Evolutionary conservation across 2,888 invertebrate species (phyloP).

Genomic region (Chalcis sispes): DNA sequence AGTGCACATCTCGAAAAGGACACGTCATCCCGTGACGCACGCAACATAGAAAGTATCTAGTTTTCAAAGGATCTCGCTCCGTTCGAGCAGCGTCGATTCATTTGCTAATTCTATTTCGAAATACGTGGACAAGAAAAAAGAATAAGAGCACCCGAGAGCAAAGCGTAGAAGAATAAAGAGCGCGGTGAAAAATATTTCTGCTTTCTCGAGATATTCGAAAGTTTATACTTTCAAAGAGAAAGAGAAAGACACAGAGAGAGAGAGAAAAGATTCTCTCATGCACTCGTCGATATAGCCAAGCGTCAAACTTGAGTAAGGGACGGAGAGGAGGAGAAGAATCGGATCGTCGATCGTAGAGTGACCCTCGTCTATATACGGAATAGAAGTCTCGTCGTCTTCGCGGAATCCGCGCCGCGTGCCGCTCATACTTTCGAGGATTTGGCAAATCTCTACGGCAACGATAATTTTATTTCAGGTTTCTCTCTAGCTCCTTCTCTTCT

Average conservation of each 20-base stretch:
- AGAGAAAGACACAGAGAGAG: background rate
- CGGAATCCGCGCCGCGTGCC: background rate
- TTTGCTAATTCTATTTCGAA: slow-evolving; percentile 2
- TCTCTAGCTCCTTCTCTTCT: background rate
- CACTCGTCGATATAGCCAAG: slow-evolving; percentile 43
- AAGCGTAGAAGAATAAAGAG: background rate
- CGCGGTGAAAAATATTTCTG: slow-evolving; percentile 19
- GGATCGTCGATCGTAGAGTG: slow-evolving; percentile 49
- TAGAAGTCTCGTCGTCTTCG: no score
- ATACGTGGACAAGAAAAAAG: background rate
- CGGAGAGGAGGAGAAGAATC: no score
- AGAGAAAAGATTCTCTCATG: background rate
- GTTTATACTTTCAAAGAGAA: slow-evolving; percentile 2
- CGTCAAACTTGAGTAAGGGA: slow-evolving; percentile 26
- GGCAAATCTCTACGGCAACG: slow-evolving; percentile 26
- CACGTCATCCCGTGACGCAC: no score
- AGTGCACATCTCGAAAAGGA: no score
- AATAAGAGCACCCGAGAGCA: slow-evolving; percentile 3
- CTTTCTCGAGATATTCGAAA: slow-evolving; percentile 27
- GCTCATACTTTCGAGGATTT: slow-evolving; percentile 47
- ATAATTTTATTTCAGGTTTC: slow-evolving; percentile 49
- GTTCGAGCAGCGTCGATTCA: slow-evolving; percentile 3
- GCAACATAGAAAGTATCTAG: no score
- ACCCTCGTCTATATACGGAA: no score
- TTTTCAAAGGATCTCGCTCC: no score